A percentile compares a stretch with the other conserved stretches of the same genome.
Conservation (phyloP, 2,113 vertebrate species). For the Hydrolagus affinis region DNA sequence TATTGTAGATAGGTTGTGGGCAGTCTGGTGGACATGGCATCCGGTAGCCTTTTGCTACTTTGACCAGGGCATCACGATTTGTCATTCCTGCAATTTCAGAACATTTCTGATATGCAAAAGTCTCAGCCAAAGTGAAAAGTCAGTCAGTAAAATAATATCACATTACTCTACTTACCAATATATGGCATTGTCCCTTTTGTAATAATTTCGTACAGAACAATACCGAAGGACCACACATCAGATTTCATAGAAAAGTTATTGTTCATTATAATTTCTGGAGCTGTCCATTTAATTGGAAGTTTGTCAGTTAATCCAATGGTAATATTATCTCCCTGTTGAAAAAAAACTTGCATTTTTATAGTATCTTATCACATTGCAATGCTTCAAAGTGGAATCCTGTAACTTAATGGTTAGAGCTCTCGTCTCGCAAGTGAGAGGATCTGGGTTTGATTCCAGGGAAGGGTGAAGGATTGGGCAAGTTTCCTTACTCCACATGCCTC, state of each 20-base stretch:
- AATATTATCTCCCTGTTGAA: neutral
- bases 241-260: slow-evolving; percentile 10
- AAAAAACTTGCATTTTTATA: too few species aligned
- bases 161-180: neutral
- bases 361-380: too few species aligned
- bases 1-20: slow-evolving; percentile 13
- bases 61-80: neutral
- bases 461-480: too few species aligned
- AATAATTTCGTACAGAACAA: slow-evolving; percentile 12
- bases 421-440: too few species aligned
- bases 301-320: neutral
- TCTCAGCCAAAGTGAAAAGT: neutral
- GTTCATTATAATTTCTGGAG: neutral
- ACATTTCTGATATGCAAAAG: neutral
- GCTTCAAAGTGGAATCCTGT: too few species aligned
- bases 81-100: slow-evolving; percentile 22
- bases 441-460: too few species aligned
- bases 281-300: slow-evolving; percentile 20
- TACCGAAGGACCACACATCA: slow-evolving; percentile 11
- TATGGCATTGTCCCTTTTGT: slow-evolving; percentile 19
- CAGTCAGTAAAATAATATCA: neutral
- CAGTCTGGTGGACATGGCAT: slow-evolving; percentile 15
- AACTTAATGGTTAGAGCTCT: too few species aligned
- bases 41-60: slow-evolving; percentile 8
- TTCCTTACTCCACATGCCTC: too few species aligned